Percentiles rank a stretch among this genome's conserved stretches.
Conservation (phyloP, 2,113 vertebrate species). For the Setophaga coronata region DNA sequence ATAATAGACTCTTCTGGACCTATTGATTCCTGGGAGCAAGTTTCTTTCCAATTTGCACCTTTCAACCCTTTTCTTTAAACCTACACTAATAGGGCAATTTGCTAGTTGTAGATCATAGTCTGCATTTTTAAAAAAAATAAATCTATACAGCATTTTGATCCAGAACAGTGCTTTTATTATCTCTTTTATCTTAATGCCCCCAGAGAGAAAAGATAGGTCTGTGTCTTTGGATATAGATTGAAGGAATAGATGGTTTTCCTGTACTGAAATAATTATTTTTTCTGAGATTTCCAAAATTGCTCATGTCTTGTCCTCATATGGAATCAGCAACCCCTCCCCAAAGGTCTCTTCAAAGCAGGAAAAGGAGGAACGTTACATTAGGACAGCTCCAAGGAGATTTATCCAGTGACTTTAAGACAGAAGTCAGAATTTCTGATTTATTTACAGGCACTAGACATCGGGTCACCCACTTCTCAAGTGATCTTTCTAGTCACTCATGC, state of each 20-base stretch:
- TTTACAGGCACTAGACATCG: not conserved
- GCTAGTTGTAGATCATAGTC: not conserved
- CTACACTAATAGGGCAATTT: slow-evolving; percentile 10
- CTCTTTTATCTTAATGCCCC: not conserved
- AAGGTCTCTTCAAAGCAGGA: not conserved
- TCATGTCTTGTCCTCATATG: not conserved
- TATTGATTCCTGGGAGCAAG: slow-evolving; percentile 57
- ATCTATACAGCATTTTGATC: not conserved
- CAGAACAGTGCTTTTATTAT: not conserved
- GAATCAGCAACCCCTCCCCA: not conserved
- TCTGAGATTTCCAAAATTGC: not conserved
- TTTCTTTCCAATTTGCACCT: slow-evolving; percentile 22
- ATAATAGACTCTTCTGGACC: slow-evolving; percentile 55
- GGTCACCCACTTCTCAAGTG: not conserved
- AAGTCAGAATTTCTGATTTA: not conserved
- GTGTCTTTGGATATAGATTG: not conserved
- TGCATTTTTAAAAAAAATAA: not conserved
- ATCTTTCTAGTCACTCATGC: not conserved
- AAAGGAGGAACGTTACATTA: not conserved
- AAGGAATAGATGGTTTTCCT: not conserved
- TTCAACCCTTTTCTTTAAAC: slow-evolving; percentile 43
- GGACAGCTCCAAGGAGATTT: not conserved
- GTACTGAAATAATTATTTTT: not conserved
- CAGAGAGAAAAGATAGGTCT: not conserved
- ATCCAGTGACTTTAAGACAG: not conserved